phyloP scores from a whole-genome alignment of 2,113 vertebrate species.

The Heterochromis multidens region DNA sequence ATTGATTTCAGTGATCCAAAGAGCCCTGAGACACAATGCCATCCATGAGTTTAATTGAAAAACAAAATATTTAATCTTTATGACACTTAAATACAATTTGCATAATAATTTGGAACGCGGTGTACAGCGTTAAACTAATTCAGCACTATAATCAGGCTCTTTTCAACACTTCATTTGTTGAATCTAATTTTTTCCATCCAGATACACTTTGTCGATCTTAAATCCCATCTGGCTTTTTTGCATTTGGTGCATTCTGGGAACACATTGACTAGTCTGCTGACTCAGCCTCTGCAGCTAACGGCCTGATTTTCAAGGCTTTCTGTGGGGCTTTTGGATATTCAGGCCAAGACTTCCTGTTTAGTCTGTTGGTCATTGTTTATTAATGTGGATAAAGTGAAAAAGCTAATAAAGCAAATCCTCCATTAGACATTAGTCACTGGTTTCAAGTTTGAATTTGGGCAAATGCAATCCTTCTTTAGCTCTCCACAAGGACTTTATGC shows the following conservation, averaged over 20 bases:
- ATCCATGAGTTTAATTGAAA: too few species aligned
- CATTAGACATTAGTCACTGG: neutral
- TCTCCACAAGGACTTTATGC: neutral
- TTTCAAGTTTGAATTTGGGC: neutral
- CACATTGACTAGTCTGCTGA: neutral
- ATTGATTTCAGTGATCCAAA: too few species aligned
- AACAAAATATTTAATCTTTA: too few species aligned
- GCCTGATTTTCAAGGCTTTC: neutral
- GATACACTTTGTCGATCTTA: neutral
- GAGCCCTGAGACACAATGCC: too few species aligned
- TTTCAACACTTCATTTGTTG: neutral
- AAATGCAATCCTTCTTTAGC: neutral
- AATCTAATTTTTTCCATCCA: neutral
- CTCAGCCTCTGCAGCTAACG: accelerated
- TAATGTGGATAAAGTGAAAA: neutral
- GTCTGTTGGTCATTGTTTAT: neutral
- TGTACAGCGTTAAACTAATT: neutral
- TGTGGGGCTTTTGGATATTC: neutral
- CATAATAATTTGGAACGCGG: too few species aligned
- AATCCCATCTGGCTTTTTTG: neutral
- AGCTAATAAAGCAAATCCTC: neutral
- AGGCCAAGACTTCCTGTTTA: neutral
- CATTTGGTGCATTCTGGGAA: neutral
- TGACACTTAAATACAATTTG: too few species aligned
- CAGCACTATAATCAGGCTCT: neutral